A percentile compares a stretch with the other conserved stretches of the same genome.
Evolutionary conservation across 2,797 vertebrate species (phyloP).

Genomic region (Arctocebus calabarensis): DNA sequence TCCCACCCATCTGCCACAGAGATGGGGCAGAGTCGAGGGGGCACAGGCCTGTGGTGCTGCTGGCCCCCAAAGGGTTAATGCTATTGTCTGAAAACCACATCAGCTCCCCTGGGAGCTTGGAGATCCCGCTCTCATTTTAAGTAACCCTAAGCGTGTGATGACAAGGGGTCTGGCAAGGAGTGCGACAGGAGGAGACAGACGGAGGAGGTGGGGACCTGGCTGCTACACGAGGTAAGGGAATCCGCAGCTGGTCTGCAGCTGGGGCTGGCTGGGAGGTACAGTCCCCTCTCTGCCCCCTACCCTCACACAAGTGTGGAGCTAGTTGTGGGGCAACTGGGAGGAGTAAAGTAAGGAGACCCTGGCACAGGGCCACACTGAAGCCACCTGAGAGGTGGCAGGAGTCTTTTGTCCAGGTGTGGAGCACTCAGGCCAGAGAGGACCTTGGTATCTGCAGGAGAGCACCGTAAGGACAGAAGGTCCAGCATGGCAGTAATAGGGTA

Average conservation of each 20-base stretch:
- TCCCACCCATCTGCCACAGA: not conserved
- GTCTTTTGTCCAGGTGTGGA: not conserved
- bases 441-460: not conserved
- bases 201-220: not conserved
- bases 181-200: not conserved
- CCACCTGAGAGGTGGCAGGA: not conserved
- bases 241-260: not conserved
- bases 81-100: conserved; percentile 80
- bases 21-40: not conserved
- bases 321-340: not conserved
- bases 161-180: conserved; percentile 35
- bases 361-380: not conserved
- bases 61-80: conserved; percentile 82
- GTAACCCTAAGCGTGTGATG: conserved; percentile 83
- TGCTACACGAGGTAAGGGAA: conserved; percentile 68
- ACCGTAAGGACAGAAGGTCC: not conserved
- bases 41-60: not conserved
- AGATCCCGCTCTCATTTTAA: conserved; percentile 85
- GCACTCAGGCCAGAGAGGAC: not conserved
- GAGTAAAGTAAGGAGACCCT: not conserved
- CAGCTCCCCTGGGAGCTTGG: conserved; percentile 78
- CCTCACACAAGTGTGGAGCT: not conserved
- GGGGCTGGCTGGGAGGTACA: not conserved
- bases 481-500: too few species aligned
- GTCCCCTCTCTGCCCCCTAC: not conserved